Conservation (phyloP, 2,797 vertebrate genomes). For the Pseudomugil tenellus region DNA sequence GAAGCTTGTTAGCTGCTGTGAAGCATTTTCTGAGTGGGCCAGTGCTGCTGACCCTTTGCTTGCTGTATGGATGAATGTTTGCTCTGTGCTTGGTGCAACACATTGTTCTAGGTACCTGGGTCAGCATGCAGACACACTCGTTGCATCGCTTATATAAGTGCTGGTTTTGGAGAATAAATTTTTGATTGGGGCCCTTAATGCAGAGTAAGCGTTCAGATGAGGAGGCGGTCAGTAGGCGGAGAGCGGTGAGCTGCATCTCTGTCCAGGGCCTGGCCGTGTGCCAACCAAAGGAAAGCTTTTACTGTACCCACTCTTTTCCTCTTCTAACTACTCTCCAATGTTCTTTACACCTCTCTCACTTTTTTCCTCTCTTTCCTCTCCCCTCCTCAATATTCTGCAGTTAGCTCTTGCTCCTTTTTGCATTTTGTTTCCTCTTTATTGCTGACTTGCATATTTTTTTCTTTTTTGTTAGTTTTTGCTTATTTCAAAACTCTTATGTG, state of each 20-base stretch:
- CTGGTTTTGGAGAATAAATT: slow-evolving; percentile 83
- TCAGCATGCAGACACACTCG: slow-evolving; percentile 64
- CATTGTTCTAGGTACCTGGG: slow-evolving; percentile 64
- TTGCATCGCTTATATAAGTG: slow-evolving; percentile 79
- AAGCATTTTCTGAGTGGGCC: slow-evolving; percentile 57
- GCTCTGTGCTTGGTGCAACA: slow-evolving; percentile 48
- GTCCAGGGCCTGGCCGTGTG: slow-evolving; percentile 69
- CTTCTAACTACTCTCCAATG: slow-evolving; percentile 50
- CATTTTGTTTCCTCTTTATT: slow-evolving; percentile 32
- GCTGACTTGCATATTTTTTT: slow-evolving; percentile 43
- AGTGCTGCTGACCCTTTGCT: slow-evolving; percentile 51
- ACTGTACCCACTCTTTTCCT: slow-evolving; percentile 74
- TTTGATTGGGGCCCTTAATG: slow-evolving; percentile 84
- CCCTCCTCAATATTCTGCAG: slow-evolving; percentile 28
- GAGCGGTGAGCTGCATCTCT: slow-evolving; percentile 74
- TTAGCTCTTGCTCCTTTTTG: slow-evolving; percentile 19
- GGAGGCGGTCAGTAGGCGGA: slow-evolving; percentile 80
- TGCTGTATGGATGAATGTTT: slow-evolving; percentile 57
- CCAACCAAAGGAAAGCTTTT: slow-evolving; percentile 73
- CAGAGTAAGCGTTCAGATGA: slow-evolving; percentile 80
- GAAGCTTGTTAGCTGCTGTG: slow-evolving; percentile 49
- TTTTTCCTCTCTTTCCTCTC: background rate
- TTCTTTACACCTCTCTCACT: slow-evolving; percentile 34
- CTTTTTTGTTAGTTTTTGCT: background rate
- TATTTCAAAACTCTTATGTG: slow-evolving; percentile 18